Evolutionary conservation across 1,140 invertebrate species (phyloP), one percentile per base, ranked within the genome.

Genomic region (Philotrypesis tridentata): DNA sequence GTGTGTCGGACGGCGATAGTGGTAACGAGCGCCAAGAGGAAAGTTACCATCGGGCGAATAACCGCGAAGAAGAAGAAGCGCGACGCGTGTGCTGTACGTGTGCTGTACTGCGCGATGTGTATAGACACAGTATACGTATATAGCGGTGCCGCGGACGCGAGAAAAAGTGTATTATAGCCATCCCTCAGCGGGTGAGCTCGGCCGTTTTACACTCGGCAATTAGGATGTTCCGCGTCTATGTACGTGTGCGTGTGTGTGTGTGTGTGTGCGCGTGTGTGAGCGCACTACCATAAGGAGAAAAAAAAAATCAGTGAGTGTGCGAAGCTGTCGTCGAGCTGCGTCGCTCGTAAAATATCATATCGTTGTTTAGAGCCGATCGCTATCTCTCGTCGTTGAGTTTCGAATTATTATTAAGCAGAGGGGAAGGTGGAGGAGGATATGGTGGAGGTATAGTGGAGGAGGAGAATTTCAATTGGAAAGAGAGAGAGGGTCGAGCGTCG

Each of bases 31-130:
- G 84, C 84, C 79, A 84, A 85, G 84, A 87, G 87, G 86, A 89
- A 88, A 88, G 86, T 88, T 88, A 86, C 87, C 85, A 89, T 87
- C 86, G 85, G 83, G 84, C 85, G 84, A 88, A 88, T 87, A 87
- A 87, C 85, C 87, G 48, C 78, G 68, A 61, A 61, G 48, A 55
- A 55, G 48, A 55, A 55, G 48, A 55, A 72, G 31, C 27, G 21
- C 33, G 33, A 5, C 33, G 33, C 3, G 33, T 37, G 33, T 37
- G 9, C 33, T n/a, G n/a, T n/a, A n/a, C n/a, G n/a, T n/a, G n/a
- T n/a, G n/a, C n/a, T n/a, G n/a, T n/a, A n/a, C n/a, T n/a, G n/a
- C n/a, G n/a, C n/a, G n/a, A n/a, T n/a, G n/a, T n/a, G n/a, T n/a
- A n/a, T n/a, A n/a, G n/a, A n/a, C n/a, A n/a, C n/a, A n/a, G 33